These are phyloP conservation scores for Sturnus vulgaris DNA, from an alignment of 2,113 vertebrate genomes.

Conservation along the genomic window DNA sequence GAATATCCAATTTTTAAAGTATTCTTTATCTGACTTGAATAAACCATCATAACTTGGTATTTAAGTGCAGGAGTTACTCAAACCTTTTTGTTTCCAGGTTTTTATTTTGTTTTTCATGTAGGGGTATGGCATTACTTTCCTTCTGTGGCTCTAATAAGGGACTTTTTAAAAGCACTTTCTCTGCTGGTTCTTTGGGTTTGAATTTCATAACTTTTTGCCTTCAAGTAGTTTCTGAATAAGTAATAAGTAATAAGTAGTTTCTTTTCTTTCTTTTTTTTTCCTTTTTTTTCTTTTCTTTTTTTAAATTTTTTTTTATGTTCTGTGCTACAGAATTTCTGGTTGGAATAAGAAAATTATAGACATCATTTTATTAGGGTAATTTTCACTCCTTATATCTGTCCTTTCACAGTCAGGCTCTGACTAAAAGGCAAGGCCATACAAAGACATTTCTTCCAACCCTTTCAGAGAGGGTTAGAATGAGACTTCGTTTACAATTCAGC, in stretches of 20 bases:
- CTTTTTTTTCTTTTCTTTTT: not conserved
- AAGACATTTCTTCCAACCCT: not conserved
- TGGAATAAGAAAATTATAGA: not conserved
- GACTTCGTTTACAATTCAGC: not conserved
- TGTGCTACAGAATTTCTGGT: not conserved
- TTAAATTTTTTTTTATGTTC: not conserved
- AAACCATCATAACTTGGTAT: not conserved
- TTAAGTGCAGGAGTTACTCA: slow-evolving; percentile 1
- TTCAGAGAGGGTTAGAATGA: not conserved
- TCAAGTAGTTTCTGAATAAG: slow-evolving; percentile 9
- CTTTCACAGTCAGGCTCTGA: not conserved
- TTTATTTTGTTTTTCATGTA: slow-evolving; percentile 56
- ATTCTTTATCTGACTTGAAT: slow-evolving; percentile 32
- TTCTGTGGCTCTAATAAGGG: slow-evolving; percentile 59
- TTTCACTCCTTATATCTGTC: not conserved
- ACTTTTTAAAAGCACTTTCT: slow-evolving; percentile 17
- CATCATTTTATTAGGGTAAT: not conserved
- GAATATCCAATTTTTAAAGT: slow-evolving; percentile 55
- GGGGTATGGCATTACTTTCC: slow-evolving; percentile 30
- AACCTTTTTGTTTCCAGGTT: slow-evolving; percentile 50
- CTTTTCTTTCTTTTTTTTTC: not conserved
- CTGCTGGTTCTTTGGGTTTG: slow-evolving; percentile 54
- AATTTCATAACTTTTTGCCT: slow-evolving; percentile 49
- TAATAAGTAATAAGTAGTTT: too few relatives aligned
- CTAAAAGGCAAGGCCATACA: not conserved